Conservation (phyloP, 2,113 vertebrate genomes). For the Ictalurus furcatus region DNA sequence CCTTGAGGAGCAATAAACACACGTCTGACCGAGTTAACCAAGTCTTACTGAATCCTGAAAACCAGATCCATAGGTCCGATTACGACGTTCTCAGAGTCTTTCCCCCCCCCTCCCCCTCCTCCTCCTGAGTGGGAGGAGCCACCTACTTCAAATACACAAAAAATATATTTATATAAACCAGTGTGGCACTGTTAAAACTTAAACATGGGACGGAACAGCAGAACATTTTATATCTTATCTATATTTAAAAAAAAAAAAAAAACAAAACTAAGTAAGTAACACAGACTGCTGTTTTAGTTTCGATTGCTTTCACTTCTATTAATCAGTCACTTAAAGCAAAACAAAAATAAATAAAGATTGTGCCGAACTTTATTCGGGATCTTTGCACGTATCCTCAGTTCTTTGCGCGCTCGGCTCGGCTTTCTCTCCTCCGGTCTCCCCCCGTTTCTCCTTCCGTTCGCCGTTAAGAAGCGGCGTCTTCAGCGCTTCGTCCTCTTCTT, state of each 20-base stretch:
- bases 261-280: constrained; percentile 68
- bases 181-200: constrained; percentile 44
- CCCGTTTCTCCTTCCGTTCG: constrained; percentile 60
- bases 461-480: constrained; percentile 73
- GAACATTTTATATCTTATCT: constrained; percentile 36
- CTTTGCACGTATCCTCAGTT: constrained; percentile 78
- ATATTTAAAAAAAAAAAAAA: constrained; percentile 3
- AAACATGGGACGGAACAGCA: constrained; percentile 38
- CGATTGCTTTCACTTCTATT: constrained; percentile 53
- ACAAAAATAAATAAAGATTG: constrained; percentile 68
- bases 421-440: constrained; percentile 54
- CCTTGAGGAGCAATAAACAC: constrained; percentile 7
- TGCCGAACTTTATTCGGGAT: constrained; percentile 63
- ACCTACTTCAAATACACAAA: constrained; percentile 36
- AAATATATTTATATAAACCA: constrained; percentile 4
- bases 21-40: background rate
- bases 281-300: constrained; percentile 68
- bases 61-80: background rate
- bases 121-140: background rate
- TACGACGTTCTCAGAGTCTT: background rate
- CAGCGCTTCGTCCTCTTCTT: constrained; percentile 69
- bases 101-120: background rate
- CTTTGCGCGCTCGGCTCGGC: constrained; percentile 65
- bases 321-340: constrained; percentile 65
- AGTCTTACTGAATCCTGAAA: background rate